phyloP scores from a whole-genome alignment of 2,113 vertebrate genomes.

The Saccopteryx leptura region DNA sequence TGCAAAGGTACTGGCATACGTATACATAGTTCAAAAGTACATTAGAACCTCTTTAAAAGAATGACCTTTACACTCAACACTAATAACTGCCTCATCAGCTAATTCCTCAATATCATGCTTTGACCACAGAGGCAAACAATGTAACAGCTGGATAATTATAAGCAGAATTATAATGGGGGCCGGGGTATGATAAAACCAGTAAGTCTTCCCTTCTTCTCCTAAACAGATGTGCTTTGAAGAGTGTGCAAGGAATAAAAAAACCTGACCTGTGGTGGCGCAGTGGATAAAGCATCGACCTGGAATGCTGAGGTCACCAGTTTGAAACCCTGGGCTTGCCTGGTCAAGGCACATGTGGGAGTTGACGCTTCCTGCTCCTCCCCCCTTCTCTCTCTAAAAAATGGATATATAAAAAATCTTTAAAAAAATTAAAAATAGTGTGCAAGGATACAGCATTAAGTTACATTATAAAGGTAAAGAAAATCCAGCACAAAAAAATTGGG shows the following conservation, averaged over 20 bases:
- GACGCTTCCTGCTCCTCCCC: no score
- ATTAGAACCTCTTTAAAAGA: neutral
- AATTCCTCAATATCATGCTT: neutral
- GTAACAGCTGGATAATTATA: neutral
- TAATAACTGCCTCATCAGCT: neutral
- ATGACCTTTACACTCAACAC: constrained; percentile 19
- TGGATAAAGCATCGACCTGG: no score
- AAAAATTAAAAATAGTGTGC: neutral
- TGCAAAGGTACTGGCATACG: neutral
- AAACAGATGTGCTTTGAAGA: neutral
- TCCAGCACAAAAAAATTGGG: neutral
- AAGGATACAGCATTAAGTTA: neutral
- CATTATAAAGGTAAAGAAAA: constrained; percentile 23
- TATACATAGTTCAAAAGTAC: neutral
- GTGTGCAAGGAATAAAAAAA: neutral
- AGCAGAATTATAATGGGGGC: neutral
- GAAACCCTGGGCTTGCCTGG: no score
- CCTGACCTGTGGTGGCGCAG: no score
- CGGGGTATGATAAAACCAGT: neutral
- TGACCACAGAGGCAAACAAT: neutral
- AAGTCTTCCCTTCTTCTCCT: neutral
- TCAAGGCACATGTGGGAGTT: no score
- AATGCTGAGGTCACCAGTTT: no score
- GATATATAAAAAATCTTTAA: no score
- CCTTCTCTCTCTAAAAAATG: no score